phyloP scores from a whole-genome alignment of 92 coral and sea anemone genomes.

The Blastomussa wellsi region DNA sequence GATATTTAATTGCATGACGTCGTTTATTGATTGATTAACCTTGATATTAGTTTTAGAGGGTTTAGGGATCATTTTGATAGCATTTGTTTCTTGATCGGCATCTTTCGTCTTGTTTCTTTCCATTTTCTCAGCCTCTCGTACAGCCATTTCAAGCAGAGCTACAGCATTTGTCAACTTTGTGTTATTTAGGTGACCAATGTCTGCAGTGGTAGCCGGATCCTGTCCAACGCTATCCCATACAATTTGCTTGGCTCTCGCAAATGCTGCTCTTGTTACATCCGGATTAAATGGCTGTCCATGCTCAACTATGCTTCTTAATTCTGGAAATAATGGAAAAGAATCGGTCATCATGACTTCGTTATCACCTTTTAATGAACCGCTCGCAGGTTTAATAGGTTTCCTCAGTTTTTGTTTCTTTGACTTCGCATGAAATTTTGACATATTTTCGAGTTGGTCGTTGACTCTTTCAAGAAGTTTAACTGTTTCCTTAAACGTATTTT shows the following conservation, averaged over 20 bases:
- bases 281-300: conserved; percentile 41
- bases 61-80: not conserved
- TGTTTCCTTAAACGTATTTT: conserved; percentile 16
- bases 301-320: conserved; percentile 46
- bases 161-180: conserved; percentile 41
- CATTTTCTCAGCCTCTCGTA: conserved; percentile 47
- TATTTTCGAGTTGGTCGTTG: conserved; percentile 17
- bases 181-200: conserved; percentile 36
- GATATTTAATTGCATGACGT: conserved; percentile 19
- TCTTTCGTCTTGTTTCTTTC: conserved; percentile 25
- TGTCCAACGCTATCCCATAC: conserved; percentile 46
- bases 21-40: not conserved
- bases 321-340: conserved; percentile 41
- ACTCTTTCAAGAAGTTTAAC: conserved; percentile 30
- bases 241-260: conserved; percentile 47
- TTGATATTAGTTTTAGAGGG: not conserved
- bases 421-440: not conserved
- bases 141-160: conserved; percentile 37
- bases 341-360: conserved; percentile 2
- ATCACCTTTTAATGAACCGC: not conserved
- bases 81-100: conserved; percentile 20
- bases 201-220: conserved; percentile 4
- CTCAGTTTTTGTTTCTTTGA: not conserved
- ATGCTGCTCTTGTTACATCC: conserved; percentile 43
- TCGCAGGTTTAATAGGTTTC: not conserved